Percentiles rank a stretch among this genome's conserved stretches.
These are phyloP conservation scores for Hypomesus transpacificus DNA, from an alignment of 2,113 vertebrate species.

Conservation along the genomic window DNA sequence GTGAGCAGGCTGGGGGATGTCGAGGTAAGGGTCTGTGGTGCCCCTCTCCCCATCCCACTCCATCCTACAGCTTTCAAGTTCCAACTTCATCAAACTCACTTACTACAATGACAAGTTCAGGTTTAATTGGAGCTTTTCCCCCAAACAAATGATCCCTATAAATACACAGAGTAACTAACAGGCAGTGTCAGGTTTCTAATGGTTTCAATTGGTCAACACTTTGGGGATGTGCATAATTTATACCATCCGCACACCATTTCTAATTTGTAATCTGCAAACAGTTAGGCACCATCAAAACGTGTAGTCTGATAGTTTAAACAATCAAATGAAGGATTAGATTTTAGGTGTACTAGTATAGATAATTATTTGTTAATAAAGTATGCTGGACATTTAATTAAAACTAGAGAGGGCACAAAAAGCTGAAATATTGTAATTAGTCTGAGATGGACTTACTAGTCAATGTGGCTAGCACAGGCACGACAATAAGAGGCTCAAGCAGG, in stretches of 20 bases:
- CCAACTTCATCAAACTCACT: conserved; percentile 38
- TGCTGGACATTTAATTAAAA: not conserved
- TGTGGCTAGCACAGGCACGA: too few species aligned
- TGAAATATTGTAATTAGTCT: too few species aligned
- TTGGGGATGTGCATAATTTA: conserved; percentile 60
- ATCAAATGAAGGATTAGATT: not conserved
- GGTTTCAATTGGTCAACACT: conserved; percentile 72
- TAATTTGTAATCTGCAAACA: conserved; percentile 39
- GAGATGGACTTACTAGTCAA: too few species aligned
- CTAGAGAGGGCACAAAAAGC: too few species aligned
- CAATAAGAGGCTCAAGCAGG: too few species aligned
- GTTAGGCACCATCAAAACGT: conserved; percentile 28
- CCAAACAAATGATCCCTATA: conserved; percentile 63
- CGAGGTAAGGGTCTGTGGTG: conserved; percentile 8
- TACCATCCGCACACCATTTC: conserved; percentile 43
- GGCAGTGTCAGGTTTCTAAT: conserved; percentile 67
- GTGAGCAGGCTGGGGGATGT: conserved; percentile 10
- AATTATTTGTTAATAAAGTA: not conserved
- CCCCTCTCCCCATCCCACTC: too few species aligned
- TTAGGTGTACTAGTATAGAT: not conserved
- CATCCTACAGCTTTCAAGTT: not conserved
- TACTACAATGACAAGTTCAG: conserved; percentile 51
- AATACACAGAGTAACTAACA: conserved; percentile 68
- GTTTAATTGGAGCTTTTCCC: conserved; percentile 61
- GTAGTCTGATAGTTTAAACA: conserved; percentile 8